Evolutionary conservation across 2,888 invertebrate genomes (phyloP), one percentile per base, ranked within the genome.

Genomic region (Papilio elwesi): DNA sequence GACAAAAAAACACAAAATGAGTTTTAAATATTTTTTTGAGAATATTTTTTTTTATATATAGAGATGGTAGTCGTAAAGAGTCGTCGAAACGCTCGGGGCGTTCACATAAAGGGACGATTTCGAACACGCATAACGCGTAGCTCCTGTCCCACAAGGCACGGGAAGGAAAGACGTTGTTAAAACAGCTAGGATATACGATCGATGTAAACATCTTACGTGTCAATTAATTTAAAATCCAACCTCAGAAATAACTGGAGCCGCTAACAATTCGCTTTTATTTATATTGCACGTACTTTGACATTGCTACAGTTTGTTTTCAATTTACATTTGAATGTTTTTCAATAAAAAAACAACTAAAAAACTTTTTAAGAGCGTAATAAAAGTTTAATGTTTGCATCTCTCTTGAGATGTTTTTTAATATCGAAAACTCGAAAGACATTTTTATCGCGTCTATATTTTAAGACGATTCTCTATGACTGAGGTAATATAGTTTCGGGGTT

Each of bases 221-320:
- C 43, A 64, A 47, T 64, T 70, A 70, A 70, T 55, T 70, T 70
- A 63, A 51, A 43, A 26, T 38, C 36, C 55, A 43, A 51, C 48
- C 62, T 26, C 47, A 48, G 47, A 55, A 70, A 65, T 64, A 53
- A 64, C 36, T 53, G 26, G 53, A 55, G 55, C 64, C 64, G 64
- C 64, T 70, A 64, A 53, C 70, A 53, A 70, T 64, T 64, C 64
- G 53, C 48, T 70, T 70, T 66, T 62, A 67, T 67, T 71, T 52
- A 67, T 62, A 36, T 26, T 47, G 36, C 55, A 15, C 16, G 0
- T 47, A 47, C 10, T 67, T 55, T 15, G 47, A 16, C 16, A 36
- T n/a, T 13, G 49, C 9, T 26, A 15, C 36, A 10, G 15, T 6
- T 15, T 51, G 26, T 26, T 52, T n/a, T 48, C 15, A 10, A 38